Evolutionary conservation across 2,797 vertebrate genomes (phyloP).

Genomic region (Rousettus madagascariensis): DNA sequence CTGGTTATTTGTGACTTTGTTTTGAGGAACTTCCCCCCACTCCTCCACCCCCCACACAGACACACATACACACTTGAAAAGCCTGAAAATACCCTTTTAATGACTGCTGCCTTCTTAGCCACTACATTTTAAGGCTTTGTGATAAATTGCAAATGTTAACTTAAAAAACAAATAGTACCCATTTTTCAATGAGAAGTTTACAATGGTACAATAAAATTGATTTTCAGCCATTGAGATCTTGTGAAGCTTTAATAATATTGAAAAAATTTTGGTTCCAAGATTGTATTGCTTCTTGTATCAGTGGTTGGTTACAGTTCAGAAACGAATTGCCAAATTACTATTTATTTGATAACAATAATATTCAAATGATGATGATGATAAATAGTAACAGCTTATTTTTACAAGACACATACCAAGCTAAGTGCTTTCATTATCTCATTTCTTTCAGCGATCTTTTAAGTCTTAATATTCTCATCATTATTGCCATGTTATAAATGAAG

Average conservation of each 20-base stretch:
- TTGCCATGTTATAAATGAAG: neutral
- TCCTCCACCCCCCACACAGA: neutral
- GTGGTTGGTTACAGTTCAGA: constrained; percentile 27
- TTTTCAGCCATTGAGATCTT: neutral
- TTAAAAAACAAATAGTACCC: neutral
- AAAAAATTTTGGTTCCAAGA: neutral
- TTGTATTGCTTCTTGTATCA: constrained; percentile 2
- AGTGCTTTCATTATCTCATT: neutral
- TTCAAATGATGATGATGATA: constrained; percentile 3
- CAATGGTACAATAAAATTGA: neutral
- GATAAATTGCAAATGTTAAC: neutral
- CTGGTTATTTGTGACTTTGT: neutral
- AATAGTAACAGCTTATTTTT: constrained; percentile 34
- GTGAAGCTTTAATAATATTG: neutral
- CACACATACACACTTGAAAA: neutral
- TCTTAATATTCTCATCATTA: neutral
- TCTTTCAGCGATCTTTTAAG: neutral
- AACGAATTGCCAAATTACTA: neutral
- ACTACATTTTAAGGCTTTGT: neutral
- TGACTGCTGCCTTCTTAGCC: neutral
- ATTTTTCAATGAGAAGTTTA: neutral
- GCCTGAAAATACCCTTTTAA: neutral
- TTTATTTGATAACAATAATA: constrained; percentile 37
- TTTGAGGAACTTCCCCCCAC: neutral
- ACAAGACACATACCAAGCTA: neutral